Evolutionary conservation across 1,140 invertebrate species (phyloP).

Genomic region (Drosophila kikkawai): DNA sequence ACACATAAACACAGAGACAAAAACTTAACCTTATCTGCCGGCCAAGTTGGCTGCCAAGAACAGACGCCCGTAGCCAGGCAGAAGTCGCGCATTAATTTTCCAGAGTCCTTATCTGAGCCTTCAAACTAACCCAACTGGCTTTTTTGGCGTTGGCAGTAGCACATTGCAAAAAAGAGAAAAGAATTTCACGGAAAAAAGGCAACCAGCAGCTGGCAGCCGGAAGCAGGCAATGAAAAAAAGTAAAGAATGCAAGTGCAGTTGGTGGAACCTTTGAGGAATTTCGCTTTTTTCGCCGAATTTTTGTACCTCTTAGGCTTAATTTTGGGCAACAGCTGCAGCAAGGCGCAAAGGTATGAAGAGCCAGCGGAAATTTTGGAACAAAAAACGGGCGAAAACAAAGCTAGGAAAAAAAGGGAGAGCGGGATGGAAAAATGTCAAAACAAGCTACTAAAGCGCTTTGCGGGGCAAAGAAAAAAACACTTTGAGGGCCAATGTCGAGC

Average conservation of each 20-base stretch:
- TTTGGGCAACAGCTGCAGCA: conserved; percentile 35
- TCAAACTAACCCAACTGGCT: conserved; percentile 52
- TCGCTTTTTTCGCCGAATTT: conserved; percentile 30
- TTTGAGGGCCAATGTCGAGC: conserved; percentile 51
- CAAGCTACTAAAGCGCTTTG: conserved; percentile 44
- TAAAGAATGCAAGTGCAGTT: conserved; percentile 68
- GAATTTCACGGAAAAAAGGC: conserved; percentile 9
- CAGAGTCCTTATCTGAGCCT: conserved; percentile 62
- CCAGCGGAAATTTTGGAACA: conserved; percentile 25
- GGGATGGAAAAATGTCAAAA: conserved; percentile 50
- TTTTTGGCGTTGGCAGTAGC: conserved; percentile 28
- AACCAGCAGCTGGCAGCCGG: background rate
- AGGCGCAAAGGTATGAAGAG: conserved; percentile 49
- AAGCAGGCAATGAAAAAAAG: conserved; percentile 2
- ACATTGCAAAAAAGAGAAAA: conserved; percentile 17
- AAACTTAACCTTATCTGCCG: conserved; percentile 35
- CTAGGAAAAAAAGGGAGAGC: conserved; percentile 3
- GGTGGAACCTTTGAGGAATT: conserved; percentile 41
- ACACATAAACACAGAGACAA: conserved; percentile 25
- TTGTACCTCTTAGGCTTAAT: conserved; percentile 45
- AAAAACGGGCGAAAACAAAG: conserved; percentile 34
- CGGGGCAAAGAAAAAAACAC: conserved; percentile 16
- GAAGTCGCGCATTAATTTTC: conserved; percentile 53
- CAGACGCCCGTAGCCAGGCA: conserved; percentile 19
- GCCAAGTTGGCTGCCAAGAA: conserved; percentile 46